A percentile compares a stretch with the other conserved stretches of the same genome.
phyloP scores from a whole-genome alignment of 2,113 vertebrate genomes.

The Syngnathus scovelli region DNA sequence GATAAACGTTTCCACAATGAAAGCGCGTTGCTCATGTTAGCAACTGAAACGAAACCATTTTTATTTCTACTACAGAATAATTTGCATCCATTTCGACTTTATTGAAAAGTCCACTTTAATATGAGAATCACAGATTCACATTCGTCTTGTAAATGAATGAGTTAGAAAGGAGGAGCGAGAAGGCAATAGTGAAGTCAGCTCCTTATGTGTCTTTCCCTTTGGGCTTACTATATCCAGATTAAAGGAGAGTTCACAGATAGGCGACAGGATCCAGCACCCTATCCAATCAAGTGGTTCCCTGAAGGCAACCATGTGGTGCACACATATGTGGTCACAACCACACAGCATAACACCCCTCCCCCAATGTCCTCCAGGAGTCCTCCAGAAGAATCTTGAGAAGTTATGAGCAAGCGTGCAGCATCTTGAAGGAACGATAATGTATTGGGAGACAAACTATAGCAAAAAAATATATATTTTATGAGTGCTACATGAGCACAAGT shows the following conservation, averaged over 20 bases:
- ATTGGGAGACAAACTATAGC: conserved; percentile 36
- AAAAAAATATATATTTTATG: conserved; percentile 22
- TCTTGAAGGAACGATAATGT: conserved; percentile 27
- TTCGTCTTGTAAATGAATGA: conserved; percentile 51
- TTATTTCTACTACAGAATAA: neutral
- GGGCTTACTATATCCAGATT: conserved; percentile 69
- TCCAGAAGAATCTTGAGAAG: conserved; percentile 47
- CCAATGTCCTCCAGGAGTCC: conserved; percentile 62
- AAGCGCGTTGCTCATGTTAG: too few relatives aligned
- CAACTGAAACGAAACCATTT: too few relatives aligned
- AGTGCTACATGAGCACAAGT: conserved; percentile 19
- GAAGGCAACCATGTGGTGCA: conserved; percentile 61
- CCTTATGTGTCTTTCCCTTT: conserved; percentile 61
- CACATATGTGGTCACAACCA: conserved; percentile 65
- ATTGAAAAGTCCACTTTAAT: neutral
- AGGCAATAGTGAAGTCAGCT: conserved; percentile 42
- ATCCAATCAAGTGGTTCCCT: conserved; percentile 65
- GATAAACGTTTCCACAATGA: too few relatives aligned
- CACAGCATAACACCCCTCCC: conserved; percentile 47
- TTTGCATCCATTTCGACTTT: neutral
- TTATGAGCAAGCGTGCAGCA: conserved; percentile 34
- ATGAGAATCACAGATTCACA: neutral
- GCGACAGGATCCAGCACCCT: conserved; percentile 63
- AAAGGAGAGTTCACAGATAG: conserved; percentile 63
- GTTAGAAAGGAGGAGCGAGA: conserved; percentile 43